Percentiles rank a stretch among this genome's conserved stretches.
phyloP scores from a whole-genome alignment of 2,888 invertebrate genomes.

The Aproaerema taeniolella region DNA sequence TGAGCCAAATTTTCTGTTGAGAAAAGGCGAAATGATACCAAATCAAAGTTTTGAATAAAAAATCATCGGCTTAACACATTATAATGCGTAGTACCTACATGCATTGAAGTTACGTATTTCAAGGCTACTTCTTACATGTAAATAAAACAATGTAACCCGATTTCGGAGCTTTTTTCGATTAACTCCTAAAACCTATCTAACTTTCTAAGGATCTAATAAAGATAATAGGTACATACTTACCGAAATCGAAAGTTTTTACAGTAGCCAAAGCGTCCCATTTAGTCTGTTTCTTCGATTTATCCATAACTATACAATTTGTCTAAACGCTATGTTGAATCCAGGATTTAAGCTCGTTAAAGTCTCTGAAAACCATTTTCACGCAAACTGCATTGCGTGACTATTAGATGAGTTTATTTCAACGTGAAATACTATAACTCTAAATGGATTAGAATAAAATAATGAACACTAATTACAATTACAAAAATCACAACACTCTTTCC shows the following conservation, averaged over 20 bases:
- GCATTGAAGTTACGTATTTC: too few species aligned
- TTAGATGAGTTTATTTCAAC: conserved; percentile 3
- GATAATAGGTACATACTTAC: conserved; percentile 31
- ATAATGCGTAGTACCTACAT: too few species aligned
- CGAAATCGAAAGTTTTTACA: conserved; percentile 65
- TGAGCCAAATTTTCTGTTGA: too few species aligned
- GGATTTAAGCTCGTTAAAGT: conserved; percentile 45
- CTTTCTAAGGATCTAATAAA: neutral
- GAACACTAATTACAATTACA: conserved; percentile 6
- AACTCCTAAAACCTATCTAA: too few species aligned
- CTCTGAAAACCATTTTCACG: conserved; percentile 39
- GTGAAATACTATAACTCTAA: conserved; percentile 6
- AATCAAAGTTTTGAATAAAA: too few species aligned
- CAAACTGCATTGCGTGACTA: conserved; percentile 28
- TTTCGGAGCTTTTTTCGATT: too few species aligned
- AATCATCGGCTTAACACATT: too few species aligned
- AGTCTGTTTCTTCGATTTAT: conserved; percentile 43
- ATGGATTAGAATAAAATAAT: neutral
- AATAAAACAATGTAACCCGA: too few species aligned
- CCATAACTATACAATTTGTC: conserved; percentile 43
- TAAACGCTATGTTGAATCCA: conserved; percentile 38
- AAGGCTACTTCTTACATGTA: too few species aligned
- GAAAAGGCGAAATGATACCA: too few species aligned
- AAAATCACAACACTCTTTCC: conserved; percentile 12
- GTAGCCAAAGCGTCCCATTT: conserved; percentile 67